A percentile compares a stretch with the other conserved stretches of the same genome.
Conservation (phyloP, 2,113 vertebrate species). For the human (Homo sapiens) region GRCh38 chr1:68331501-68332000, state of each 20-base stretch:
- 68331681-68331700: not conserved
- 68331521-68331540: conserved; percentile 49
- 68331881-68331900: not conserved
- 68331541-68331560: conserved; percentile 58
- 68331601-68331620: not conserved
- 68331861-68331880: not conserved
- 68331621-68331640: not conserved
- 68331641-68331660: not conserved
- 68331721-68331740: not conserved
- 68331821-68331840: not conserved
- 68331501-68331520: conserved; percentile 66
- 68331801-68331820: not conserved
- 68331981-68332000: not conserved
- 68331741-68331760: not conserved
- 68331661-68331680: not conserved
- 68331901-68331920: not conserved
- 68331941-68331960: not conserved
- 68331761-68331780: not conserved
- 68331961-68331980: not conserved
- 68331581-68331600: not conserved
- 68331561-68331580: not conserved
- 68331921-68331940: not conserved
- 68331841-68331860: conserved; percentile 17
- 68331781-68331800: not conserved
- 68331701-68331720: not conserved